Base-by-base conservation (phyloP, 2,888 invertebrate species). In the Cremastinae sp. region DNA sequence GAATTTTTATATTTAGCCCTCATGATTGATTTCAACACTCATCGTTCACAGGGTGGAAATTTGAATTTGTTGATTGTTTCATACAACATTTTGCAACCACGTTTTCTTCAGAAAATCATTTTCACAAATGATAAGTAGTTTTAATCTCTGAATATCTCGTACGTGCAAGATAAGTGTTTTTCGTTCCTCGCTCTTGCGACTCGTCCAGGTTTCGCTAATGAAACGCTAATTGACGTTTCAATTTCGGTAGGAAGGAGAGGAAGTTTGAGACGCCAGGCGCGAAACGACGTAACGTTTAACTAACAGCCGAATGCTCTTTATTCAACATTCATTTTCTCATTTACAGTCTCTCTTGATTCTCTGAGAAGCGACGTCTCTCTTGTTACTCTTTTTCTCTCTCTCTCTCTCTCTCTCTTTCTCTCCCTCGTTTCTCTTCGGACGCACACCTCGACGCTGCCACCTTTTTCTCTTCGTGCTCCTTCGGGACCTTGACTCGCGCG, bases 141-240 rank as follows among this genome's bases (percentile, higher is more conserved):
- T 9, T 5, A 4, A 37, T 49, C 22, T 53, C 64, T 10, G 8
- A 9, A 41, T n/a, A n/a, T 12, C 51, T 49, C 39, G 39, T 9
- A 28, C 28, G 45, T 28, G 16, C 22, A 14, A 22, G 22, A 14
- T 14, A 20, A 49, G 12, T 37, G 37, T 39, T 12, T 14, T 55
- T 41, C 64, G 28, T 59, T 49, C 41, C 58, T 65, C 41, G n/a
- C 35, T 51, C 39, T 43, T 10, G 41, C 28, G 5, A 16, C 22
- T 53, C 43, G 58, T 69, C 72, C 65, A 53, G 61, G 71, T 65
- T 68, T 75, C 75, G 74, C 81, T 80, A 80, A 82, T 83, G 81
- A 83, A 83, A 78, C 82, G 80, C 80, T 82, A 83, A 83, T 83
- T 83, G 83, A 83, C 81, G 79, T 76, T 78, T 80, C 77, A 72